Base-by-base conservation (phyloP, 2,797 vertebrate genomes). In the Myripristis murdjan region DNA sequence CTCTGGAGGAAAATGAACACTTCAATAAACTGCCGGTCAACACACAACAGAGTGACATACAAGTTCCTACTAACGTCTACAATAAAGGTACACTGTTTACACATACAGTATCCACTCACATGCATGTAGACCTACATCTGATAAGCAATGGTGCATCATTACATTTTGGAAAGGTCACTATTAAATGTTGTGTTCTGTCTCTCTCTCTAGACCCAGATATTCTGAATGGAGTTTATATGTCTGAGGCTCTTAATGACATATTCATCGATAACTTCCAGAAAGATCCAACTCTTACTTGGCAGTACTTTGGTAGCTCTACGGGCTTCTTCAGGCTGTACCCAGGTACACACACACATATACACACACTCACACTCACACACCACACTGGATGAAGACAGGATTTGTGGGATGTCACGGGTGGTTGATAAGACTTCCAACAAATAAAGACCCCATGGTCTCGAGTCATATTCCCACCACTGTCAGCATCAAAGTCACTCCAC, bases 301-400 rank as follows among this genome's bases (percentile, higher is more conserved):
- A 99, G 73, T 99, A 98, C 87, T 99, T 99, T 33, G 98, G 98
- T 84, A 99, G 98, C 24, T 91, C 97, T 11, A 92, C 96, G 0
- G 98, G 98, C 53, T 99, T 99, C 91, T 99, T 99, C 90, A 95
- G 98, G 70, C 95, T 98, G 22, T 99, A 98, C 67, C 98, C 98
- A 80, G 98, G 97, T 98, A 90, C 64, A 26, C 20, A 11, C 52
- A 35, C n/a, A 14, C 23, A 41, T 41, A 49, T 41, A 31, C 14
- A 46, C 35, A 28, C 33, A 49, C 54, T 39, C 18, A 54, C 28
- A 35, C 47, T 48, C 67, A 51, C n/a, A 28, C 43, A 48, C 18
- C 18, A n/a, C 49, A 18, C 28, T 28, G 4, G 4, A 28, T 6
- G 35, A 8, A 1, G 9, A 8, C 8, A 35, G 8, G 33, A 35